phyloP scores from a whole-genome alignment of 1,140 invertebrate genomes.

The Trissolcus basalis region DNA sequence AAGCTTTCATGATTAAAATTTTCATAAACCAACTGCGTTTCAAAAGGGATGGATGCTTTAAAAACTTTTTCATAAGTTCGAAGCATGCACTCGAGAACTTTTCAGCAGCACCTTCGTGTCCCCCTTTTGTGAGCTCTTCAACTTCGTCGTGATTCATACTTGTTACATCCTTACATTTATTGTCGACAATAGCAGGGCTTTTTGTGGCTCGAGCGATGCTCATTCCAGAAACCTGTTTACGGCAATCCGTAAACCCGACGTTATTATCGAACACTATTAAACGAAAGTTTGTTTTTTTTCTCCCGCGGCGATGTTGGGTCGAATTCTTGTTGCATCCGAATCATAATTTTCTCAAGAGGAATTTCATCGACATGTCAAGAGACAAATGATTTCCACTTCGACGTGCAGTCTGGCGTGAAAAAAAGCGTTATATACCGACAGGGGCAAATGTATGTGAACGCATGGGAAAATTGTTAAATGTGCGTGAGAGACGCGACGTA shows the following conservation, averaged over 20 bases:
- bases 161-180: constrained; percentile 34
- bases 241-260: too few species aligned
- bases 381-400: too few species aligned
- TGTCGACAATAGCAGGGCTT: constrained; percentile 7
- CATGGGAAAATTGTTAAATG: not conserved
- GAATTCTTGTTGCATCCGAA: too few species aligned
- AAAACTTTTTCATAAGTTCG: constrained; percentile 56
- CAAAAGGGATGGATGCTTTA: constrained; percentile 25
- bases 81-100: constrained; percentile 52
- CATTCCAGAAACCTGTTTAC: too few species aligned
- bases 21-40: constrained; percentile 44
- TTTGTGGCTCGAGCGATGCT: not conserved
- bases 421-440: too few species aligned
- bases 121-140: constrained; percentile 27
- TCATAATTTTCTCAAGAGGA: not conserved
- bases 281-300: too few species aligned
- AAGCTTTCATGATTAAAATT: constrained; percentile 56
- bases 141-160: constrained; percentile 32
- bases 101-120: constrained; percentile 28
- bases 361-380: too few species aligned
- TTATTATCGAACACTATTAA: too few species aligned
- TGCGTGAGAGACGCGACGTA: not conserved
- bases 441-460: not conserved
- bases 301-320: too few species aligned
- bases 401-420: too few species aligned